Evolutionary conservation across 2,113 vertebrate genomes (phyloP), one percentile per base, ranked within the genome.

Genomic region (Girardinichthys multiradiatus): DNA sequence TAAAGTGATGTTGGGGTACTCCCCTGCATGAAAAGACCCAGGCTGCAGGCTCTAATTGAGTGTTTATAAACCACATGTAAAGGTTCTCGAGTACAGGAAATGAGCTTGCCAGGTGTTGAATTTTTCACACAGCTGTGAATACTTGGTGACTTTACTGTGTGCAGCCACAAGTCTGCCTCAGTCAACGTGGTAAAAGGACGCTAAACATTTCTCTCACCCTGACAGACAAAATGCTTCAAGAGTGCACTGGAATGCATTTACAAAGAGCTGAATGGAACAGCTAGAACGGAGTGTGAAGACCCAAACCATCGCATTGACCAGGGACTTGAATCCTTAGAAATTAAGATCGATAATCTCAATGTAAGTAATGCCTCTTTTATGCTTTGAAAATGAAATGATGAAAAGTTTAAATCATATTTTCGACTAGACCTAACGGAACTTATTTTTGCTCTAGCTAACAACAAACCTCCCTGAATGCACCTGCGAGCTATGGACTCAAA

Each of bases 61-160:
- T 63, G 81, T 75, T 57, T 70, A 13, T 58, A 84, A 90, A 90
- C 90, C 90, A 86, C 91, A 90, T 82, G 72, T 74, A 61, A 81
- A 86, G 77, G 71, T 80, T 69, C 72, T 91, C 87, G 72, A 90
- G 80, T 87, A 90, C 85, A 91, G 91, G 91, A 91, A 92, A 72
- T 58, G 68, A 85, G 86, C 45, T 62, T 64, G 68, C 33, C 74
- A 77, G 80, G 79, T 90, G 87, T 80, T 39, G 73, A 67, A 64
- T 51, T 54, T 68, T 64, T 84, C 73, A 76, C 79, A 84, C 71
- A 72, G 68, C 77, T 69, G 68, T 59, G 57, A 59, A 15, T 39
- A 58, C 57, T 12, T 21, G 45, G 59, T 35, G 70, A 74, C 39
- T 78, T 73, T 72, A 76, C 30, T 27, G 2, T 0, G 12, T 60